Percentiles rank a stretch among this genome's conserved stretches.
Conservation (phyloP, 1,140 invertebrate genomes). For the Eubasilissa regina region DNA sequence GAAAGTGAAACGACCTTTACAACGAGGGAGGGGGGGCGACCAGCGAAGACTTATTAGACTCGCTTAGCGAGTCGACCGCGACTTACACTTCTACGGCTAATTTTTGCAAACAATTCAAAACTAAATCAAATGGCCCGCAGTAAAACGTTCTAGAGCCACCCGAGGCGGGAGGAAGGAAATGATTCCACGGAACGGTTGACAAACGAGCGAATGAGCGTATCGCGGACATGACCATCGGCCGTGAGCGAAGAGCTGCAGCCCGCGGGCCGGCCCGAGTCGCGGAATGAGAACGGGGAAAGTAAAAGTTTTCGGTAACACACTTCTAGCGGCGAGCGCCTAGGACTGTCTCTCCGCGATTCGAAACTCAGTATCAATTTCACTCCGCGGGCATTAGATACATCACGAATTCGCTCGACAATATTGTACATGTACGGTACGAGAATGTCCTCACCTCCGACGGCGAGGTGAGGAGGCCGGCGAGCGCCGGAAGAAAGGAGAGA, state of each 20-base stretch:
- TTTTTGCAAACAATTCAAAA: no score
- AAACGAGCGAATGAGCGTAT: no score
- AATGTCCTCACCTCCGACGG: slow-evolving; percentile 7
- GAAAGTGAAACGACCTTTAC: slow-evolving; percentile 52
- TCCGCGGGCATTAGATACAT: slow-evolving; percentile 42
- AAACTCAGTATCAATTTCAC: slow-evolving; percentile 44
- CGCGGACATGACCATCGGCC: no score
- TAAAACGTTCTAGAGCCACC: no score
- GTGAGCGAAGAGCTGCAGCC: not conserved
- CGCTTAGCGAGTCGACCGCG: no score
- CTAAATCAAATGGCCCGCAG: no score
- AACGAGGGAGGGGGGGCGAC: not conserved
- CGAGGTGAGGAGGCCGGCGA: not conserved
- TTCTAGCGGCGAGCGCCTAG: slow-evolving; percentile 36
- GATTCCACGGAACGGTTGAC: no score
- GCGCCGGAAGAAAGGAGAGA: slow-evolving; percentile 46
- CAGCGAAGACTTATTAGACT: no score
- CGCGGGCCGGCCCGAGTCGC: slow-evolving; percentile 43
- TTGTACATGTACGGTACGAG: not conserved
- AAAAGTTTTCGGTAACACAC: slow-evolving; percentile 57
- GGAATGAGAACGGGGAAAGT: slow-evolving; percentile 55
- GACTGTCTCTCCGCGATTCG: slow-evolving; percentile 48
- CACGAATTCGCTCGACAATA: slow-evolving; percentile 38
- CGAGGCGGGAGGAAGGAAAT: no score
- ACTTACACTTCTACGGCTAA: no score